Evolutionary conservation across 30 jellyfish, hydroid and myxozoan genomes (phyloP).

Genomic region (Cassiopea xamachana): DNA sequence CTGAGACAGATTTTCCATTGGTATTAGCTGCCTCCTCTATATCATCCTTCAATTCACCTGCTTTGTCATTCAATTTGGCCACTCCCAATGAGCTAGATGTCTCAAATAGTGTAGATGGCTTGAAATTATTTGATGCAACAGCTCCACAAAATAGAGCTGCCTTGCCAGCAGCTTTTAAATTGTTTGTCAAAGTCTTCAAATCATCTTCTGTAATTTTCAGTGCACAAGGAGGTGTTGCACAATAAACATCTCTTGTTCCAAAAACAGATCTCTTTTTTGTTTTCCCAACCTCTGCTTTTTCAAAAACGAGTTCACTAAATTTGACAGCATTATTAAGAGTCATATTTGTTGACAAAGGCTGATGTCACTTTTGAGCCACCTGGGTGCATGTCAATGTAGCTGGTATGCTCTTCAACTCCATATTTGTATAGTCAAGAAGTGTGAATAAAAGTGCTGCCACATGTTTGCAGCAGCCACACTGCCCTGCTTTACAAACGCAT

Average conservation of each 20-base stretch:
- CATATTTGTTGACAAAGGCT: conserved; percentile 16
- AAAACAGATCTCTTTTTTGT: not conserved
- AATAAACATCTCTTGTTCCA: conserved; percentile 1
- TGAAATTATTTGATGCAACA: conserved; percentile 19
- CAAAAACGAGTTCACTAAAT: not conserved
- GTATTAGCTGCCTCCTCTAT: not conserved
- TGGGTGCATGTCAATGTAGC: conserved; percentile 57
- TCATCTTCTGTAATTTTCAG: not conserved
- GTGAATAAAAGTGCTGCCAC: conserved; percentile 59
- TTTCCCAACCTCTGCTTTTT: conserved; percentile 11
- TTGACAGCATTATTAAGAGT: conserved; percentile 4
- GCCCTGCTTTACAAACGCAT: conserved; percentile 71
- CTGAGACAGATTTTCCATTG: not conserved
- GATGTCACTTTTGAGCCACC: conserved; percentile 56
- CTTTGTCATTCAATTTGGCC: not conserved
- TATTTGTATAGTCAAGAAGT: conserved; percentile 20
- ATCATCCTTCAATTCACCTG: not conserved
- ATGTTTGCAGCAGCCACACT: conserved; percentile 73
- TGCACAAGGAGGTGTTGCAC: conserved; percentile 22
- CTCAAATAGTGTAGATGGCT: conserved; percentile 14
- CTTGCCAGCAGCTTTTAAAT: conserved; percentile 15
- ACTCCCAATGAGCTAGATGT: conserved; percentile 3
- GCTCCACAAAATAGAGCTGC: conserved; percentile 20
- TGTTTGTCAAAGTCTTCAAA: not conserved
- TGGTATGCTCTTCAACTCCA: conserved; percentile 18